These are phyloP conservation scores for Tauraco hartlaubi DNA, from an alignment of 2,797 vertebrate species.

Conservation along the genomic window DNA sequence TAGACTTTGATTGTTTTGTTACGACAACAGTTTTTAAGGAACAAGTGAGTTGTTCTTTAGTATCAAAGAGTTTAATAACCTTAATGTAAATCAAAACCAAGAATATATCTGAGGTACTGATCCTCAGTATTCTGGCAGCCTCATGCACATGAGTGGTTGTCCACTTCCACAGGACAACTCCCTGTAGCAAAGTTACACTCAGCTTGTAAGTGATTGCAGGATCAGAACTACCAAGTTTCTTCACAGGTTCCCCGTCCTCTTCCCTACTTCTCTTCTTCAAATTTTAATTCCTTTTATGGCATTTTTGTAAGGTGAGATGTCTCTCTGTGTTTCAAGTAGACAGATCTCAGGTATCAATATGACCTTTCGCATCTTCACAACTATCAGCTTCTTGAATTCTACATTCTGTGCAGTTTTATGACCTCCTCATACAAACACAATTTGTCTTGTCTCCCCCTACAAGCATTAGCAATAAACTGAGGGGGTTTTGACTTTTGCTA, in stretches of 20 bases:
- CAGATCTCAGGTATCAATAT: background rate
- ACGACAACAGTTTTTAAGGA: background rate
- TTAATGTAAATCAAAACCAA: background rate
- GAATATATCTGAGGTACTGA: background rate
- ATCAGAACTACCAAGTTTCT: background rate
- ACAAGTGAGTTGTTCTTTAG: background rate
- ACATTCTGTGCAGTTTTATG: background rate
- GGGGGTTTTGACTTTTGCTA: background rate
- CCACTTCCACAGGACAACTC: background rate
- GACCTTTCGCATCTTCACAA: background rate
- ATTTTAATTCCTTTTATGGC: background rate
- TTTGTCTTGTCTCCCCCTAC: background rate
- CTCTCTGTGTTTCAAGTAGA: background rate
- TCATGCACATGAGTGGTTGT: accelerated
- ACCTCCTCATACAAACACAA: background rate
- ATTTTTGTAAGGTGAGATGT: background rate
- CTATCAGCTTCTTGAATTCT: background rate
- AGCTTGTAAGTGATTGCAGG: background rate
- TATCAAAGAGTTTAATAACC: background rate
- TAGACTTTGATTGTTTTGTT: background rate
- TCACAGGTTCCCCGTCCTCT: background rate
- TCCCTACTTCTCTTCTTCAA: background rate
- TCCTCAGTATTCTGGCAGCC: background rate
- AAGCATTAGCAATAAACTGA: background rate
- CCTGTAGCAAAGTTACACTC: background rate